These are phyloP conservation scores for Parnassius smintheus DNA, from an alignment of 2,888 invertebrate genomes.

Conservation along the genomic window DNA sequence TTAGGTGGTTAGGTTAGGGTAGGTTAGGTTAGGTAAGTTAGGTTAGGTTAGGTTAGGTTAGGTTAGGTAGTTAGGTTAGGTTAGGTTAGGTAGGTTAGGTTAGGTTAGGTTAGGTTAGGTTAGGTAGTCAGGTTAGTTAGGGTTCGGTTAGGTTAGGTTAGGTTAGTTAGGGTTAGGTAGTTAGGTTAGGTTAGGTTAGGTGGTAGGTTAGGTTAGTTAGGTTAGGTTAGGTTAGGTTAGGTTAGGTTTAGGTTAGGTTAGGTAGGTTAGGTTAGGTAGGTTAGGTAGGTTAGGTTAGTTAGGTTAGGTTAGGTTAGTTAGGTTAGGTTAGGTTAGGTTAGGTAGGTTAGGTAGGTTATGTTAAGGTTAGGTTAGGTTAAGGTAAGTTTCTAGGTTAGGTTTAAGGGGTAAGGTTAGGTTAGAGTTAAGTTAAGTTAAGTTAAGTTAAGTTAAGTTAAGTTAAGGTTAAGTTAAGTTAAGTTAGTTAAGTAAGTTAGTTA, in stretches of 20 bases:
- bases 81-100: too few relatives aligned
- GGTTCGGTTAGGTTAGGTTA: too few relatives aligned
- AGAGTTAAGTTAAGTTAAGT: slow-evolving; percentile 20
- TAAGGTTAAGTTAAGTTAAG: neutral
- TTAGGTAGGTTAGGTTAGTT: slow-evolving; percentile 26
- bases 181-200: too few relatives aligned
- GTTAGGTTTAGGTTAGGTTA: too few relatives aligned
- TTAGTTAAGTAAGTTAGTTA: slow-evolving; percentile 26
- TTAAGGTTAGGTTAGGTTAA: slow-evolving; percentile 24
- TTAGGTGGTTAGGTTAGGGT: too few relatives aligned
- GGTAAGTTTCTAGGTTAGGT: slow-evolving; percentile 26
- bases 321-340: slow-evolving; percentile 19
- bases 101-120: too few relatives aligned
- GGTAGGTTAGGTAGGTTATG: neutral
- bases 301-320: slow-evolving; percentile 22
- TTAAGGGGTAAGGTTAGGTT: slow-evolving; percentile 26
- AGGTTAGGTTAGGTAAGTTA: too few relatives aligned
- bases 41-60: too few relatives aligned
- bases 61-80: too few relatives aligned
- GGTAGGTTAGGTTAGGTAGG: too few relatives aligned
- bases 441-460: slow-evolving; percentile 2
- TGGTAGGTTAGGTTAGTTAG: slow-evolving; percentile 28
- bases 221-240: slow-evolving; percentile 26
- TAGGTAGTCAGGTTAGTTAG: too few relatives aligned
- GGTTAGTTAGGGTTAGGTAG: too few relatives aligned